Evolutionary conservation across 2,888 invertebrate genomes (phyloP).

Genomic region (Sialis fuliginosa): DNA sequence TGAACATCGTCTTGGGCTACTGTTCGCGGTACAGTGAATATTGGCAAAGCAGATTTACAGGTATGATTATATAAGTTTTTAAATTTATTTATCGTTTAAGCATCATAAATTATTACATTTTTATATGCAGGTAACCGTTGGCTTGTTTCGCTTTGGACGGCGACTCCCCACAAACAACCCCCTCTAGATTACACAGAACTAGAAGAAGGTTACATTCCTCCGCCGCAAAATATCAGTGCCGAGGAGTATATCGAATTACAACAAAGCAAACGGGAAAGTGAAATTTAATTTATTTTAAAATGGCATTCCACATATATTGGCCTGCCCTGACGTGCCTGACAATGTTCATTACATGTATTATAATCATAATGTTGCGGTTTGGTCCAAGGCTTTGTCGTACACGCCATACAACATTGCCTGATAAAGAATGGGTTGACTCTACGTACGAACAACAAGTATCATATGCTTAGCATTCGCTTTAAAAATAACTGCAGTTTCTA

Average conservation of each 20-base stretch:
- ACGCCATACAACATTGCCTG: constrained; percentile 46
- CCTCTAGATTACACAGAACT: constrained; percentile 64
- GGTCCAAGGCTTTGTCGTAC: constrained; percentile 54
- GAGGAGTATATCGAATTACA: constrained; percentile 18
- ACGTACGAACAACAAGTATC: constrained; percentile 47
- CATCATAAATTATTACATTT: neutral
- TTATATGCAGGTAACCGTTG: constrained; percentile 54
- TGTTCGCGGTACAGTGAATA: constrained; percentile 63
- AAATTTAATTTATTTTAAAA: constrained; percentile 40
- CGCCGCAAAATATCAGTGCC: constrained; percentile 14
- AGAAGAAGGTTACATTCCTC: constrained; percentile 33
- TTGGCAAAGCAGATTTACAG: constrained; percentile 70
- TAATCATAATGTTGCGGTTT: constrained; percentile 56
- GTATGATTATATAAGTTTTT: constrained; percentile 23
- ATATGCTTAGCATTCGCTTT: constrained; percentile 25
- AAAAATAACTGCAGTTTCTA: too few species aligned
- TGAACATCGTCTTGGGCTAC: constrained; percentile 66
- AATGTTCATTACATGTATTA: constrained; percentile 51
- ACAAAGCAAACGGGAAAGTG: constrained; percentile 58
- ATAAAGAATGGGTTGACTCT: constrained; percentile 22
- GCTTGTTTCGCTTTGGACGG: constrained; percentile 69
- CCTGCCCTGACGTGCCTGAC: constrained; percentile 59
- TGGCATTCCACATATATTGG: constrained; percentile 59
- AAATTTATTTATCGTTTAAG: neutral
- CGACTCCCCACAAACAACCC: constrained; percentile 67